Percentiles rank a stretch among this genome's conserved stretches.
Conservation (phyloP, 2,888 invertebrate species). For the Ariolimax columbianus region DNA sequence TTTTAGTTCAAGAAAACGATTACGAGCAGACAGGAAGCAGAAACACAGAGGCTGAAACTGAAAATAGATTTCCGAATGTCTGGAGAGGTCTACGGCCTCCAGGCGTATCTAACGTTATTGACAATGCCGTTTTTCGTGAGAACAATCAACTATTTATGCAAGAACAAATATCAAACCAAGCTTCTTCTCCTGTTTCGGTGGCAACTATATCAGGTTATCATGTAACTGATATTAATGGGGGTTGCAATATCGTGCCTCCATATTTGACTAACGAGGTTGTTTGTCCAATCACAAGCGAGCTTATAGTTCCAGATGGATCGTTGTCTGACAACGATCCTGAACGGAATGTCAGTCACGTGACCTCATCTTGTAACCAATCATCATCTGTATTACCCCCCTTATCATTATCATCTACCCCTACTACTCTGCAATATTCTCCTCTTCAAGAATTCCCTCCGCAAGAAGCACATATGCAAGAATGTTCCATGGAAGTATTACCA, state of each 20-base stretch:
- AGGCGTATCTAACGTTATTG: not conserved
- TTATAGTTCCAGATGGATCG: not conserved
- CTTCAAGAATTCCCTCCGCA: too few relatives aligned
- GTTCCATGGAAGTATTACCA: too few relatives aligned
- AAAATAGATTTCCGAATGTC: not conserved
- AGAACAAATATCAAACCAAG: not conserved
- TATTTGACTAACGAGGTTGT: not conserved
- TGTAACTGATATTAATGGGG: not conserved
- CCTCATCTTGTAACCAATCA: not conserved
- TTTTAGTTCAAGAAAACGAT: slow-evolving; percentile 31
- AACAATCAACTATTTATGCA: not conserved
- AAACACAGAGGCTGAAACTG: not conserved
- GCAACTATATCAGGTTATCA: not conserved
- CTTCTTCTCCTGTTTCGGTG: not conserved
- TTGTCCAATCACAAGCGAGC: not conserved
- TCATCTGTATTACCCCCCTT: not conserved
- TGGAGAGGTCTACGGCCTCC: not conserved
- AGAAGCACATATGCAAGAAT: too few relatives aligned
- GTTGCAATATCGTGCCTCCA: not conserved
- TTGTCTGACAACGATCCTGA: not conserved
- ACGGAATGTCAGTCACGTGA: not conserved
- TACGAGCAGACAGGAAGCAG: not conserved
- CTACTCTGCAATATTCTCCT: not conserved
- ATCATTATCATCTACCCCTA: not conserved
- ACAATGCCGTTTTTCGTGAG: not conserved